phyloP scores from a whole-genome alignment of 30 jellyfish, hydroid and myxozoan genomes.

The Clytia hemisphaerica region DNA sequence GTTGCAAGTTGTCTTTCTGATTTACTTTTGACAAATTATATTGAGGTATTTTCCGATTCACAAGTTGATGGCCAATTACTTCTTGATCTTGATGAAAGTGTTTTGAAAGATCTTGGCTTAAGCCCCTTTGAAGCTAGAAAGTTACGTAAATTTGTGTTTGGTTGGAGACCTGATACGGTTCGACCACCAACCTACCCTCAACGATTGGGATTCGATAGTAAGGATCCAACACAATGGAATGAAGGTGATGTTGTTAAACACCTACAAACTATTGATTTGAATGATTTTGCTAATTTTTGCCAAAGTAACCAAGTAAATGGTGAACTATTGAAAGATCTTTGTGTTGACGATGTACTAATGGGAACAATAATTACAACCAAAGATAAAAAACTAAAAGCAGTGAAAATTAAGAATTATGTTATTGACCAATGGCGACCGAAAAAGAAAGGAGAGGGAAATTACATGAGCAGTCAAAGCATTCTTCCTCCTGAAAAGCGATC shows the following conservation, averaged over 20 bases:
- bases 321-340: slow-evolving; percentile 72
- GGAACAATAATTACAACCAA: slow-evolving; percentile 23
- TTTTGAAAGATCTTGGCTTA: slow-evolving; percentile 73
- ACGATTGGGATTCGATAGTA: slow-evolving; percentile 15
- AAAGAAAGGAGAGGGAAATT: slow-evolving; percentile 32
- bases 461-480: not conserved
- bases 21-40: slow-evolving; percentile 29
- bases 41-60: slow-evolving; percentile 43
- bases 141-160: slow-evolving; percentile 73
- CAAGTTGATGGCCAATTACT: slow-evolving; percentile 84
- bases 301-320: slow-evolving; percentile 76
- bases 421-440: slow-evolving; percentile 95
- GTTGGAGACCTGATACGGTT: slow-evolving; percentile 84
- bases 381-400: slow-evolving; percentile 63
- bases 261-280: slow-evolving; percentile 43
- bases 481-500: not conserved
- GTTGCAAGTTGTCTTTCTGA: slow-evolving; percentile 35
- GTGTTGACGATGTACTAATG: slow-evolving; percentile 72
- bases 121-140: slow-evolving; percentile 76
- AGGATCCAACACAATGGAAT: slow-evolving; percentile 68
- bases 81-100: slow-evolving; percentile 85
- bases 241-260: slow-evolving; percentile 65
- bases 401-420: slow-evolving; percentile 70
- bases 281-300: slow-evolving; percentile 63
- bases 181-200: slow-evolving; percentile 7